A percentile compares a stretch with the other conserved stretches of the same genome.
Conservation (phyloP, 2,888 invertebrate genomes). For the Dorcus hopei region DNA sequence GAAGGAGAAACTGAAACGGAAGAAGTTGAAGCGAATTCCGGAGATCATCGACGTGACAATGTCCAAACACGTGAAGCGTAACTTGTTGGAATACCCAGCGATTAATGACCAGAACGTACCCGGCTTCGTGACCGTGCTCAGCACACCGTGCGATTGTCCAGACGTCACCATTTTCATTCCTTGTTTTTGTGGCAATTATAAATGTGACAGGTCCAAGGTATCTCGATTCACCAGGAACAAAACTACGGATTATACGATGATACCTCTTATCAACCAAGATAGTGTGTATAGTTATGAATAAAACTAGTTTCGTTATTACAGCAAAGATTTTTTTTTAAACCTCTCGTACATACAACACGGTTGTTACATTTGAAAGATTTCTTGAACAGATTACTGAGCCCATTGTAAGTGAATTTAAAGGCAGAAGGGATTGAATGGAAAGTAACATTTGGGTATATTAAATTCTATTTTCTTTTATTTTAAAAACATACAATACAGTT, state of each 20-base stretch:
- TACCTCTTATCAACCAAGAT: background rate
- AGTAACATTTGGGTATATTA: conserved; percentile 11
- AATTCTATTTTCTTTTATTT: conserved; percentile 17
- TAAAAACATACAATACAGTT: conserved; percentile 17
- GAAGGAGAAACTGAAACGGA: background rate
- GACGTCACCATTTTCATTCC: conserved; percentile 29
- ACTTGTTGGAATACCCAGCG: conserved; percentile 8
- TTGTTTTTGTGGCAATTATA: conserved; percentile 22
- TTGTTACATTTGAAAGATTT: too few relatives aligned
- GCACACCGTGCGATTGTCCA: conserved; percentile 27
- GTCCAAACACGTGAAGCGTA: conserved; percentile 10
- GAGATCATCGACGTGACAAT: conserved; percentile 17
- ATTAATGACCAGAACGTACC: conserved; percentile 18
- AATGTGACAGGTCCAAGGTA: background rate
- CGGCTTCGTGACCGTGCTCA: conserved; percentile 25
- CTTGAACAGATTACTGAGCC: too few relatives aligned
- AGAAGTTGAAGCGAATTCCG: conserved; percentile 8
- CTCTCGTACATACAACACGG: too few relatives aligned
- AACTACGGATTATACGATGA: background rate
- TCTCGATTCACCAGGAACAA: background rate
- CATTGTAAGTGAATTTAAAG: background rate
- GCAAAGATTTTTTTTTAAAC: too few relatives aligned
- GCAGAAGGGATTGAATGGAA: background rate
- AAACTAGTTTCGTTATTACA: too few relatives aligned
- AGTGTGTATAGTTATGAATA: background rate